Evolutionary conservation across 2,888 invertebrate species (phyloP).

Genomic region (Uloborus plumipes): DNA sequence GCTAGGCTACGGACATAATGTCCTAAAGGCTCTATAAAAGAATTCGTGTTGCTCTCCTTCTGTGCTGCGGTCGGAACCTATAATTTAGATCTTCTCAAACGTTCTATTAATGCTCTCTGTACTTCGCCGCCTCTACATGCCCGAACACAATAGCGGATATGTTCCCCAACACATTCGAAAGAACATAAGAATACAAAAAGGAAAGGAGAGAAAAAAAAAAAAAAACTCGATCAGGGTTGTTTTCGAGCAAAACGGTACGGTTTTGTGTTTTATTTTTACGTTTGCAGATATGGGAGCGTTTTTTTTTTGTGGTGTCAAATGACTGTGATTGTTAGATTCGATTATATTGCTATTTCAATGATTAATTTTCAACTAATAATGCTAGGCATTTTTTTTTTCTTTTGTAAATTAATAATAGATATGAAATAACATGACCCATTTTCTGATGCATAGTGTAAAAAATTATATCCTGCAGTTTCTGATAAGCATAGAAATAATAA

Average conservation of each 20-base stretch:
- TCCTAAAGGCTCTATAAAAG: constrained; percentile 14
- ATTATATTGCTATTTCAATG: too few relatives aligned
- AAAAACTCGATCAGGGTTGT: constrained; percentile 5
- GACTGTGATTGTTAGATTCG: too few relatives aligned
- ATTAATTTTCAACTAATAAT: too few relatives aligned
- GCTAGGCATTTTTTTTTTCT: too few relatives aligned
- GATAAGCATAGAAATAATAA: background rate
- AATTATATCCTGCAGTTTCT: too few relatives aligned
- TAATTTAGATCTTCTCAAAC: constrained; percentile 37
- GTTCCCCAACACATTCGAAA: constrained; percentile 7
- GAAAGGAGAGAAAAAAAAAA: constrained; percentile 10
- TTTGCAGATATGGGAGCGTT: background rate
- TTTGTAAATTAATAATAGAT: too few relatives aligned
- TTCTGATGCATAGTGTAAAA: too few relatives aligned
- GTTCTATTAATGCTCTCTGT: constrained; percentile 46
- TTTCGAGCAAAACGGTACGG: constrained; percentile 40
- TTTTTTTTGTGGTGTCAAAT: background rate
- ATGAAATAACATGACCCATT: too few relatives aligned
- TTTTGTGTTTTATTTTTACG: background rate
- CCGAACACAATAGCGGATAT: constrained; percentile 41
- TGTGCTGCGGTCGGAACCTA: constrained; percentile 40
- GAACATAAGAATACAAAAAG: constrained; percentile 39
- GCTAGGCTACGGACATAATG: too few relatives aligned
- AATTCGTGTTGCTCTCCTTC: constrained; percentile 40
- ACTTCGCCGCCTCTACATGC: constrained; percentile 42